Percentiles rank a stretch among this genome's conserved stretches.
Evolutionary conservation across 2,113 vertebrate genomes (phyloP).

Genomic region (Passer domesticus): DNA sequence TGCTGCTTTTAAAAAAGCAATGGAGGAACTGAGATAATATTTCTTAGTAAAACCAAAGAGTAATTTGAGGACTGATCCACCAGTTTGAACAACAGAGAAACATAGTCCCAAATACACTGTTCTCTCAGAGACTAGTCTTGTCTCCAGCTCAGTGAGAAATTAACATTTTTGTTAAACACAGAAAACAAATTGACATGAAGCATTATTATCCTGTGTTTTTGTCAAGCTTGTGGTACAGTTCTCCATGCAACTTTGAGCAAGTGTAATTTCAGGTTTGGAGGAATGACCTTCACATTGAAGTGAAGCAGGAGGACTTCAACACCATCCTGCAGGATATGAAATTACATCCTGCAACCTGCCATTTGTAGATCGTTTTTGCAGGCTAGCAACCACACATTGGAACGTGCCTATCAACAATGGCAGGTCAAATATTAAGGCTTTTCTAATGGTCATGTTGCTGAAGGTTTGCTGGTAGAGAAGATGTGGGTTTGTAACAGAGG

Average conservation of each 20-base stretch:
- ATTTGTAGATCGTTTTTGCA: conserved; percentile 63
- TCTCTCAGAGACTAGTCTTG: not conserved
- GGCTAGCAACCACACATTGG: conserved; percentile 54
- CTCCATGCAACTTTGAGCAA: not conserved
- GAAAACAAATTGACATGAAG: not conserved
- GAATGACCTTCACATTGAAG: conserved; percentile 42
- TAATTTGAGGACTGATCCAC: not conserved
- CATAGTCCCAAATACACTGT: not conserved
- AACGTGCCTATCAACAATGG: conserved; percentile 34
- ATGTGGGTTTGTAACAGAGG: not conserved
- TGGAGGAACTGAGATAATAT: not conserved
- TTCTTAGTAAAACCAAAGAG: not conserved
- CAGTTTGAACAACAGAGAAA: not conserved
- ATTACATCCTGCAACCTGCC: conserved; percentile 49
- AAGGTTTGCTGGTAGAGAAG: conserved; percentile 20
- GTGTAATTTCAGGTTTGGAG: conserved; percentile 46
- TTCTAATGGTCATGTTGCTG: not conserved
- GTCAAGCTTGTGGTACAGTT: not conserved
- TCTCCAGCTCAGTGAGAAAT: not conserved
- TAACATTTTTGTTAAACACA: not conserved
- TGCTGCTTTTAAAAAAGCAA: not conserved
- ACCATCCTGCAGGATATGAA: conserved; percentile 25
- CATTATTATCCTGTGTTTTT: not conserved
- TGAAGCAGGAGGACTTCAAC: not conserved
- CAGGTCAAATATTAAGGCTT: conserved; percentile 54